These are phyloP conservation scores for Agrochola circellaris DNA, from an alignment of 2,888 invertebrate genomes.

Conservation along the genomic window DNA sequence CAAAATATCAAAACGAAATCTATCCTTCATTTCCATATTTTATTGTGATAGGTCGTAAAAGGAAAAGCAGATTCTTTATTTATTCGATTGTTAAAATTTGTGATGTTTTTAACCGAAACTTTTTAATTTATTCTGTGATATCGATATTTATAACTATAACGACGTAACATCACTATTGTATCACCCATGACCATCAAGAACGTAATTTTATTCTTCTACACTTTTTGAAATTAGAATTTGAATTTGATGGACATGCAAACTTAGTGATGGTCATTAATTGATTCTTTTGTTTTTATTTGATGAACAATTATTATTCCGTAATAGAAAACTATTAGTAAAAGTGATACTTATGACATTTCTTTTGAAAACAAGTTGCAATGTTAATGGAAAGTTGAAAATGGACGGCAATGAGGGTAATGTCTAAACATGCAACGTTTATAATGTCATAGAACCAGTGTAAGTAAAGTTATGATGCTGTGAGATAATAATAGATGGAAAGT, in stretches of 20 bases:
- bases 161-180: constrained; percentile 11
- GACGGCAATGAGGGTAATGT: constrained; percentile 54
- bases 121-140: background rate
- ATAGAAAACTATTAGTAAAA: constrained; percentile 37
- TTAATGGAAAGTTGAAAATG: constrained; percentile 58
- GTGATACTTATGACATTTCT: constrained; percentile 17
- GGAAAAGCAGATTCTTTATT: constrained; percentile 4
- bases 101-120: background rate
- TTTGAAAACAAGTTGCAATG: constrained; percentile 41
- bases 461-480: constrained; percentile 25
- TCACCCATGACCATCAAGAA: background rate
- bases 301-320: background rate
- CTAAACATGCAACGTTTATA: constrained; percentile 37
- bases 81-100: background rate
- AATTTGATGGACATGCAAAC: background rate
- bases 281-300: background rate
- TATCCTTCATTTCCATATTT: constrained; percentile 2
- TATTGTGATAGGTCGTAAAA: constrained; percentile 10
- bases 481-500: constrained; percentile 62
- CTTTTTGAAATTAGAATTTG: constrained; percentile 5
- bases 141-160: background rate
- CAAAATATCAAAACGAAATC: background rate
- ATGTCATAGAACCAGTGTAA: constrained; percentile 19
- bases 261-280: background rate
- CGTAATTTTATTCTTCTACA: fast-evolving